Base-by-base conservation (phyloP, 2,113 vertebrate genomes). In the Rhinogobius similis region DNA sequence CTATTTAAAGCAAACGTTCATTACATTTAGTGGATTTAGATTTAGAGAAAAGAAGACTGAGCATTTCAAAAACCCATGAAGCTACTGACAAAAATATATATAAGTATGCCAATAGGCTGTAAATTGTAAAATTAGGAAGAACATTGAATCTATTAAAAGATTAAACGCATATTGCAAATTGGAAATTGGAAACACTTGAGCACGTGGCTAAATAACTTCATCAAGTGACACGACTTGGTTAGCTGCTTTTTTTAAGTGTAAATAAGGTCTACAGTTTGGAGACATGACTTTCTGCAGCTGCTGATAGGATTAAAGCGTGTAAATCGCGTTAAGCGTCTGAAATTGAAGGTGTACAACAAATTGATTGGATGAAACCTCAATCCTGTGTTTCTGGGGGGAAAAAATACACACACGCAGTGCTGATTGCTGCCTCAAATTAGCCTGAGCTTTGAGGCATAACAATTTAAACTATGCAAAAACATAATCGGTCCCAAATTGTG, bases 261-360 rank as follows among this genome's bases (percentile, higher is more conserved):
- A 26, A 55, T 14, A 55, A 55, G 53, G 1, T 29, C 26, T 58
- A 29, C 24, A 29, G 10, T 10, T 26, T 27, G 26, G 14, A 58
- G 26, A 58, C 6, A 58, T 5, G 26, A 29, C 24, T 58, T 27
- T 58, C 2, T 70, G 59, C 62, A 81, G 27, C 66, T 58, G 63
- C 52, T 32, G 23, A 48, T 39, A 65, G 76, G 62, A 36, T 24
- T 66, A 78, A 73, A 39, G 62, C 39, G 16, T 68, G 58, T 24
- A 68, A 81, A 81, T 77, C 70, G 43, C 69, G 77, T 80, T 78
- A 77, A 75, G 69, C 69, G 61, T 71, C 43, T 59, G 56, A 46
- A 72, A 81, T 72, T 70, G 41, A 68, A 79, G 48, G 67, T 27
- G 48, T 38, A 63, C 66, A 23, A 55, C 21, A 29, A 32, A 65